Base-by-base conservation (phyloP, 2,888 invertebrate species). In the Euclidia mi region DNA sequence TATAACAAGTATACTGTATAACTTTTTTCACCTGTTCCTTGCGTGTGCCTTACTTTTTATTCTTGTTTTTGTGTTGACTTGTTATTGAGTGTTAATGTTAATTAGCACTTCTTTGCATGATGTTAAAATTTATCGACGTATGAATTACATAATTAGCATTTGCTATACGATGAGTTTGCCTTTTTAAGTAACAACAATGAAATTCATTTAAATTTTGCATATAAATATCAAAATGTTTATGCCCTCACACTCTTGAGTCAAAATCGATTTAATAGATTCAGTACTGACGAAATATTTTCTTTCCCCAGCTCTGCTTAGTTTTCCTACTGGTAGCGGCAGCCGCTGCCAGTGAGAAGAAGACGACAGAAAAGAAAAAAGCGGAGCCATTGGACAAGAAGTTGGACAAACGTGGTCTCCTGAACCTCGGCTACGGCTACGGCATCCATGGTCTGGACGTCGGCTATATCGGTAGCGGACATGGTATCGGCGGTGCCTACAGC, bases 381-480 rank as follows among this genome's bases (percentile, higher is more conserved):
- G 95, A 95, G 76, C 95, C 96, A 51, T 87, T 95, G 71, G 96
- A 96, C 65, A 97, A 97, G 95, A 97, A 97, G 89, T 95, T 97
- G 87, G 97, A 97, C 92, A 97, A 98, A 91, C 96, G 97, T 75
- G 97, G 97, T 71, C 95, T 97, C 76, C 94, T 97, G 57, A 96
- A 96, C 84, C 95, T 97, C 83, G 97, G 97, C 75, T 97, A 97
- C 78, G 97, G 97, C 49, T 97, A 97, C 87, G 97, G 97, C 58
- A 95, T 96, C 82, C 96, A 96, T 78, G 97, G 97, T 70, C 95
- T 97, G 66, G 97, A 97, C 82, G 89, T 97, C 65, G 97, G 97
- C 44, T 96, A 96, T 85, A 94, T 97, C 75, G 97, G 96, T 48
- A 89, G 86, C 79, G 96, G 96, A 28, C 95, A 96, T 62, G 95